These are phyloP conservation scores for Lordiphosa fenestrarum DNA, from an alignment of 2,888 invertebrate genomes.

Conservation along the genomic window DNA sequence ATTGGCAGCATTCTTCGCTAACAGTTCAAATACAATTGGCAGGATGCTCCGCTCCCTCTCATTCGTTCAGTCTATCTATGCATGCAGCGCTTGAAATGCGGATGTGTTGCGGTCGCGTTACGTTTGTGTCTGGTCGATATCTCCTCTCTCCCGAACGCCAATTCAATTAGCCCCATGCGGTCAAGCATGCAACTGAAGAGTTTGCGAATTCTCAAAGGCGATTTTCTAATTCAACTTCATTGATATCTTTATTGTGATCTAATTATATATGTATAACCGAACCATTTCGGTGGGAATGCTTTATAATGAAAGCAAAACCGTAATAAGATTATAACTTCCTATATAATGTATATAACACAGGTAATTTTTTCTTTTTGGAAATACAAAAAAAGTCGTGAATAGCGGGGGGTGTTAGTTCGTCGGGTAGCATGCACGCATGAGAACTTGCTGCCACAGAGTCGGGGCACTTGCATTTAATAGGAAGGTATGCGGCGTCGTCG, in stretches of 20 bases:
- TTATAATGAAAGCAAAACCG: conserved; percentile 66
- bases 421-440: conserved; percentile 21
- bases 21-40: no score
- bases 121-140: conserved; percentile 6
- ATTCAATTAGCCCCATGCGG: conserved; percentile 4
- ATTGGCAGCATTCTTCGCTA: no score
- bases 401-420: conserved; percentile 20
- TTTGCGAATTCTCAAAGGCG: conserved; percentile 35
- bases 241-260: conserved; percentile 65
- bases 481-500: conserved; percentile 28
- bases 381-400: conserved; percentile 45
- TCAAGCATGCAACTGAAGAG: conserved; percentile 5
- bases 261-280: conserved; percentile 55
- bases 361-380: conserved; percentile 47
- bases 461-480: conserved; percentile 31
- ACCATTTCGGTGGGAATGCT: conserved; percentile 68
- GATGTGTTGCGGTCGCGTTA: conserved; percentile 1
- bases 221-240: conserved; percentile 51
- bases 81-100: conserved; percentile 8
- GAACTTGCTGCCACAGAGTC: conserved; percentile 25
- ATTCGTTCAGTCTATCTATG: conserved; percentile 3
- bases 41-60: conserved; percentile 1
- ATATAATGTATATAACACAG: conserved; percentile 69
- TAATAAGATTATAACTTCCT: conserved; percentile 70
- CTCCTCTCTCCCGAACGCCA: conserved; percentile 4